Conservation (phyloP, 2,888 invertebrate genomes). For the Ophion ventricosus region DNA sequence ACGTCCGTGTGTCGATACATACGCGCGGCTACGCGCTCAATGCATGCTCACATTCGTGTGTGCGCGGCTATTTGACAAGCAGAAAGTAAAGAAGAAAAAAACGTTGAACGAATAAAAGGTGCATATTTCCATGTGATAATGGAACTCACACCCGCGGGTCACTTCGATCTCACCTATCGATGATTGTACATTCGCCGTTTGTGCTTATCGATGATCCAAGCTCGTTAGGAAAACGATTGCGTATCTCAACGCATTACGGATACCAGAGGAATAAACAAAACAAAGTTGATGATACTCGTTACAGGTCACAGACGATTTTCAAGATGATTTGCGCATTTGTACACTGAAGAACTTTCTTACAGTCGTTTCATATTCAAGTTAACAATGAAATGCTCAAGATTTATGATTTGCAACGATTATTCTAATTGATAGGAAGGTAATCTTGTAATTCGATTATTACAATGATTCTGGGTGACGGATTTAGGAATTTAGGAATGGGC, state of each 20-base stretch:
- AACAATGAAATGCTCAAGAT: background rate
- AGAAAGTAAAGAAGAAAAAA: no score
- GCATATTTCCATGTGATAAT: conserved; percentile 49
- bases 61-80: conserved; percentile 10
- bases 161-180: conserved; percentile 50
- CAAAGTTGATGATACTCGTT: no score
- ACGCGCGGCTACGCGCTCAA: background rate
- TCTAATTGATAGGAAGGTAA: no score
- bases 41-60: background rate
- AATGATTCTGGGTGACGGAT: no score
- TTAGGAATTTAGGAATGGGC: no score
- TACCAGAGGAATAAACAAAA: no score
- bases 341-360: no score
- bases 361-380: background rate
- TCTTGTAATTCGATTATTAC: no score
- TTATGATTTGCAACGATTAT: no score
- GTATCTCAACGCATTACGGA: background rate
- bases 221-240: conserved; percentile 27
- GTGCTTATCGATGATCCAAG: conserved; percentile 4
- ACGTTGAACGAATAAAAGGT: conserved; percentile 5
- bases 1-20: background rate
- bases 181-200: conserved; percentile 23
- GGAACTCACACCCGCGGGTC: conserved; percentile 53
- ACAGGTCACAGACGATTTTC: no score
- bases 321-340: no score